These are phyloP conservation scores for Oryzias javanicus DNA, from an alignment of 2,113 vertebrate species.

Conservation along the genomic window DNA sequence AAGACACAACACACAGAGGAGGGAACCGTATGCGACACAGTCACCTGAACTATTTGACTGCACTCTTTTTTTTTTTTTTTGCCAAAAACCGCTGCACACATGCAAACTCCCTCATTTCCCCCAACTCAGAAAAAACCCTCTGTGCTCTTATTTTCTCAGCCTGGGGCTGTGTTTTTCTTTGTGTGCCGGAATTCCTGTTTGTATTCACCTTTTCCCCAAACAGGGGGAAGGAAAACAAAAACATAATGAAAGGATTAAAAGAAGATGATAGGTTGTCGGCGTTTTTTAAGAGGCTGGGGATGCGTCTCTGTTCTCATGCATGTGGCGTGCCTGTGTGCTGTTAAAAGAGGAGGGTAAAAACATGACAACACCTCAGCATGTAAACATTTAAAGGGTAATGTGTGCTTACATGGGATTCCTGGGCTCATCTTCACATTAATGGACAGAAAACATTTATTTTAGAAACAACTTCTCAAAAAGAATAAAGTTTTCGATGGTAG, in stretches of 20 bases:
- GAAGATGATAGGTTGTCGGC: constrained; percentile 65
- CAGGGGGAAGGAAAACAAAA: constrained; percentile 68
- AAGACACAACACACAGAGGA: constrained; percentile 7
- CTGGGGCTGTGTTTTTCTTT: constrained; percentile 70
- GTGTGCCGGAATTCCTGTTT: constrained; percentile 77
- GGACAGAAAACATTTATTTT: too few species aligned
- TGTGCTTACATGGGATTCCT: too few species aligned
- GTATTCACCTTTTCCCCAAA: constrained; percentile 69
- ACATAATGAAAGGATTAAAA: constrained; percentile 73
- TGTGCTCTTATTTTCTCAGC: constrained; percentile 66
- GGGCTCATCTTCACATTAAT: too few species aligned
- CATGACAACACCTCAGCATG: neutral
- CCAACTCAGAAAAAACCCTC: constrained; percentile 46
- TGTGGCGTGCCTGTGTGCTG: neutral
- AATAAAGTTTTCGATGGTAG: too few species aligned
- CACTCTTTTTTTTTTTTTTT: constrained; percentile 31
- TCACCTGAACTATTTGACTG: constrained; percentile 34
- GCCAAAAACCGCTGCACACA: constrained; percentile 44
- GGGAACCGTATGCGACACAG: constrained; percentile 12
- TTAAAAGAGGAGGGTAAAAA: constrained; percentile 28
- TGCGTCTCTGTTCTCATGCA: constrained; percentile 16
- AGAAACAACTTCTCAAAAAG: too few species aligned
- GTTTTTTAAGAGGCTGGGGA: constrained; percentile 40
- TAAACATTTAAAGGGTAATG: too few species aligned
- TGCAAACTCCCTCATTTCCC: constrained; percentile 26